Percentiles rank a stretch among this genome's conserved stretches.
Conservation (phyloP, 2,888 invertebrate genomes). For the Laspeyria flexula region DNA sequence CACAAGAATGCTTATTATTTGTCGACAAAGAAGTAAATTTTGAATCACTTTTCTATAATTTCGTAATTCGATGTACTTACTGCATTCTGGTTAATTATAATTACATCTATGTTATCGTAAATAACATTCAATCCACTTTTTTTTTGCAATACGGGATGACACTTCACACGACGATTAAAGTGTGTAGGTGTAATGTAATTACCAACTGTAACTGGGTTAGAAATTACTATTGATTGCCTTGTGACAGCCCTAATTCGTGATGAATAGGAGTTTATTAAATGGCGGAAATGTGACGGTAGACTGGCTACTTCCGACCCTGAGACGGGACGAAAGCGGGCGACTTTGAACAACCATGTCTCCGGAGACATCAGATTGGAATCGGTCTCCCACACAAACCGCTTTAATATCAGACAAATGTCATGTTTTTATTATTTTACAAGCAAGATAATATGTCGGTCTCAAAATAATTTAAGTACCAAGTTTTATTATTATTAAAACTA, state of each 20-base stretch:
- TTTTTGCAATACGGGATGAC: too few species aligned
- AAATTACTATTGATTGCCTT: neutral
- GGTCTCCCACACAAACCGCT: neutral
- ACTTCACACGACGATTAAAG: too few species aligned
- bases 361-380: constrained; percentile 9
- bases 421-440: neutral
- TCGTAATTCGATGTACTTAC: too few species aligned
- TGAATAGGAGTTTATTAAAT: constrained; percentile 48
- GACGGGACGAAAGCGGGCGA: constrained; percentile 29
- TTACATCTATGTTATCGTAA: too few species aligned
- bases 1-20: too few species aligned
- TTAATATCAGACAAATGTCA: neutral
- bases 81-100: too few species aligned
- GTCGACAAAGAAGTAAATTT: too few species aligned
- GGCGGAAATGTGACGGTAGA: constrained; percentile 41
- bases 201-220: neutral
- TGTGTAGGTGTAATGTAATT: neutral
- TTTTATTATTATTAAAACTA: neutral
- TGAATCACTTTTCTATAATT: too few species aligned
- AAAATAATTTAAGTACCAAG: neutral
- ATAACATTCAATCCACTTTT: too few species aligned
- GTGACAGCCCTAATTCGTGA: constrained; percentile 40
- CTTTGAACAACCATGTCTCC: constrained; percentile 21
- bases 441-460: neutral
- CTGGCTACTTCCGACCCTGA: constrained; percentile 46